Percentiles rank a stretch among this genome's conserved stretches.
These are phyloP conservation scores for Melospiza georgiana DNA, from an alignment of 2,113 vertebrate species.

Conservation along the genomic window DNA sequence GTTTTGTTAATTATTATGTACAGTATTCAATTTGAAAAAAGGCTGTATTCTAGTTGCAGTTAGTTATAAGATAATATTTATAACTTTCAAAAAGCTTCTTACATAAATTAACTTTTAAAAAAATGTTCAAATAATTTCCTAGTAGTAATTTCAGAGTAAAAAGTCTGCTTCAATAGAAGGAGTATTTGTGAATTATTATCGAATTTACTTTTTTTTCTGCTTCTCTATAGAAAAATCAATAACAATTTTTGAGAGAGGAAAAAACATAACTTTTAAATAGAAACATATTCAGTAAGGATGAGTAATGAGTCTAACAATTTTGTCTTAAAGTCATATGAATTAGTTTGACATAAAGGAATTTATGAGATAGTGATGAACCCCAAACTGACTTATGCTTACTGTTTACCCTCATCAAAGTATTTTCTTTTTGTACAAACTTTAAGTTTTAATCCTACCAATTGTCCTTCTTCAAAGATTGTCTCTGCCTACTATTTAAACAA, in stretches of 20 bases:
- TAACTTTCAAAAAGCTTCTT: constrained; percentile 16
- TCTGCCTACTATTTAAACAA: constrained; percentile 25
- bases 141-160: constrained; percentile 6
- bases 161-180: constrained; percentile 21
- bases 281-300: not conserved
- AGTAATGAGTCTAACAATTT: not conserved
- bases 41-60: not conserved
- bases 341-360: constrained; percentile 2
- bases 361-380: not conserved
- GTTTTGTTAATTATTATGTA: constrained; percentile 33
- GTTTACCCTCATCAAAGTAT: constrained; percentile 23
- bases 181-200: constrained; percentile 13
- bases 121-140: constrained; percentile 9
- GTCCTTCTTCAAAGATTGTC: not conserved
- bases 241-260: constrained; percentile 31
- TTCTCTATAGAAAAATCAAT: constrained; percentile 21
- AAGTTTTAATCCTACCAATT: not conserved
- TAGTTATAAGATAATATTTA: not conserved
- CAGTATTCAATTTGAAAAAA: not conserved
- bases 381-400: constrained; percentile 1
- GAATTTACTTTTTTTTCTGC: not conserved
- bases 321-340: not conserved
- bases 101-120: not conserved
- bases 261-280: not conserved
- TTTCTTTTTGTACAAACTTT: constrained; percentile 7